Conservation (phyloP, 1,140 invertebrate genomes). For the Drosophila bifasciata region DNA sequence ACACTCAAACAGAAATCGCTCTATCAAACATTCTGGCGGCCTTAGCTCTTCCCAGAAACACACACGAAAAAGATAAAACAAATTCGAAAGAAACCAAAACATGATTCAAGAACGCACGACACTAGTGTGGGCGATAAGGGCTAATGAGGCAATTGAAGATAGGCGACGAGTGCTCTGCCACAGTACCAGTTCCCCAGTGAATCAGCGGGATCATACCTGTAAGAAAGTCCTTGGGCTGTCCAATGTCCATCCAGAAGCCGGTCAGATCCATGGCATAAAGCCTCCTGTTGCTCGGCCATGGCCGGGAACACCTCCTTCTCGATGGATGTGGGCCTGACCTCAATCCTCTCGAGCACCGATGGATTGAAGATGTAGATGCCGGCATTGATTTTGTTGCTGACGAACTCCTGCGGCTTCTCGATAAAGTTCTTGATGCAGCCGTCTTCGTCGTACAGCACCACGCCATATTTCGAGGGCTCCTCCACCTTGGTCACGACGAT, state of each 20-base stretch:
- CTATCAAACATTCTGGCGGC: conserved; percentile 36
- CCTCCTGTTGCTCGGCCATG: conserved; percentile 94
- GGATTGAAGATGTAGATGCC: conserved; percentile 99
- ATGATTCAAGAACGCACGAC: conserved; percentile 32
- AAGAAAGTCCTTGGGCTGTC: conserved; percentile 99
- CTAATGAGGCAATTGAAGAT: conserved; percentile 38
- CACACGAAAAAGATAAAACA: conserved; percentile 30
- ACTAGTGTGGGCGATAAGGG: conserved; percentile 34
- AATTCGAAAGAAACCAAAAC: conserved; percentile 18
- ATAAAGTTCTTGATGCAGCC: conserved; percentile 97
- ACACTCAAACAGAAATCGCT: conserved; percentile 41
- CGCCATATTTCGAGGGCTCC: conserved; percentile 99
- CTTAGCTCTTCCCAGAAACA: conserved; percentile 28
- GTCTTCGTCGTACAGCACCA: conserved; percentile 95
- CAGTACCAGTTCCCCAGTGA: not conserved
- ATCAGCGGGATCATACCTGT: conserved; percentile 88
- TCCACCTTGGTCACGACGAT: conserved; percentile 99
- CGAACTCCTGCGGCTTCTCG: conserved; percentile 99
- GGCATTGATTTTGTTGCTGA: conserved; percentile 99
- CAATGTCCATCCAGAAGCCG: conserved; percentile 99
- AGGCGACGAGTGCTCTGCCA: not conserved
- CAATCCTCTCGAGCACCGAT: conserved; percentile 94
- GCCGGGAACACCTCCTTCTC: conserved; percentile 99
- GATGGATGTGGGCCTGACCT: conserved; percentile 97
- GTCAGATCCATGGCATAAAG: conserved; percentile 97